phyloP scores from a whole-genome alignment of 2,797 vertebrate species.

The Argyrosomus regius region DNA sequence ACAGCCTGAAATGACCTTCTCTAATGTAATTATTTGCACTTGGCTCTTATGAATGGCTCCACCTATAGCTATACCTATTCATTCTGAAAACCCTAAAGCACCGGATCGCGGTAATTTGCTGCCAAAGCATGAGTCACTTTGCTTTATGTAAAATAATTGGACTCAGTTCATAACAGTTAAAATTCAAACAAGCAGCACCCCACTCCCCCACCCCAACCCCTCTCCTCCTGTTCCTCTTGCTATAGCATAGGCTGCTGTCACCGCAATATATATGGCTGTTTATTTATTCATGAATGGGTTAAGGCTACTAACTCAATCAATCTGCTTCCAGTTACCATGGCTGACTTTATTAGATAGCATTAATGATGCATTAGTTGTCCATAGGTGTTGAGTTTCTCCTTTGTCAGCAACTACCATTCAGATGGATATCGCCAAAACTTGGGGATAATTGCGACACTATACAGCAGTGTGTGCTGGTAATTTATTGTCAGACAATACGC shows the following conservation, averaged over 20 bases:
- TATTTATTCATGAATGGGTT: conserved; percentile 83
- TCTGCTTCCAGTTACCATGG: conserved; percentile 73
- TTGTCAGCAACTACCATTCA: conserved; percentile 65
- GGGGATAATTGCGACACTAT: conserved; percentile 33
- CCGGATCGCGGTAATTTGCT: conserved; percentile 51
- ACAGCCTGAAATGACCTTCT: conserved; percentile 46
- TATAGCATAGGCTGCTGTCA: conserved; percentile 53
- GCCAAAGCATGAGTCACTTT: conserved; percentile 57
- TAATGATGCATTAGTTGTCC: conserved; percentile 80
- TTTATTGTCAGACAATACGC: conserved; percentile 42
- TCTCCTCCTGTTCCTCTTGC: background rate
- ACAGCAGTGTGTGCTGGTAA: conserved; percentile 29
- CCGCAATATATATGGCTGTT: conserved; percentile 70
- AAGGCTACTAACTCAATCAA: conserved; percentile 79
- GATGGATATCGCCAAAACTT: conserved; percentile 50
- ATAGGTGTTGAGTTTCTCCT: conserved; percentile 67
- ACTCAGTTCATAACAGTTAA: conserved; percentile 41
- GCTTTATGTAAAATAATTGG: conserved; percentile 67
- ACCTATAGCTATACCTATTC: conserved; percentile 44
- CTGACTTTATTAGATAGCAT: conserved; percentile 80
- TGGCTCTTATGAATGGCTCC: conserved; percentile 51
- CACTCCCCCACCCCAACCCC: too few species aligned
- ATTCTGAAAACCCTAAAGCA: conserved; percentile 44
- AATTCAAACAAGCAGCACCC: conserved; percentile 22
- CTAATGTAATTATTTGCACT: conserved; percentile 61